A percentile compares a stretch with the other conserved stretches of the same genome.
Conservation (phyloP, 1,140 invertebrate species). For the Drosophila varians region DNA sequence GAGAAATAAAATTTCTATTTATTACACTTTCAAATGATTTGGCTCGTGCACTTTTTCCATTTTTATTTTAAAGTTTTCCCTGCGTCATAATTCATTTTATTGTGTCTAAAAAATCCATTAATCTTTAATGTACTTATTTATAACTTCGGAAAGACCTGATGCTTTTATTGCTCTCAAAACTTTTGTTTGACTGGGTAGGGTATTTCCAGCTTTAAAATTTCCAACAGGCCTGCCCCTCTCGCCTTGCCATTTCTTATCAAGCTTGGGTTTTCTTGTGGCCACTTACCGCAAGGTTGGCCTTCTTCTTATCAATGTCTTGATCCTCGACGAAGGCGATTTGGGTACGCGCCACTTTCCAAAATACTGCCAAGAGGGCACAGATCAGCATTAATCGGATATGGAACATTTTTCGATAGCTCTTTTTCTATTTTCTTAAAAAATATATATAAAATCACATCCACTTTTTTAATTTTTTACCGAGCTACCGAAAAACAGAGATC, state of each 20-base stretch:
- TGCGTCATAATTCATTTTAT: not conserved
- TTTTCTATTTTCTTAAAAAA: conserved; percentile 11
- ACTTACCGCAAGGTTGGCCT: conserved; percentile 71
- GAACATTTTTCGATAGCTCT: conserved; percentile 37
- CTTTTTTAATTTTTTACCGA: conserved; percentile 9
- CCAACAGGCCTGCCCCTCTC: not conserved
- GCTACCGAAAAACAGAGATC: not conserved
- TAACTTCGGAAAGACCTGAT: not conserved
- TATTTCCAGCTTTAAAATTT: not conserved
- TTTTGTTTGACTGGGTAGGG: conserved; percentile 4
- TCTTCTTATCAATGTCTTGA: conserved; percentile 69
- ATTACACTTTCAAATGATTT: too few relatives aligned
- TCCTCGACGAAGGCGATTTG: conserved; percentile 72
- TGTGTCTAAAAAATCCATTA: not conserved
- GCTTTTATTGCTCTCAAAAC: not conserved
- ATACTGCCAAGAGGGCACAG: conserved; percentile 23
- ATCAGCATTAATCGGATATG: conserved; percentile 33
- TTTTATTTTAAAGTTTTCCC: not conserved
- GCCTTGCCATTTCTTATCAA: conserved; percentile 46
- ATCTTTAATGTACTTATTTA: not conserved
- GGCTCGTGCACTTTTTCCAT: too few relatives aligned
- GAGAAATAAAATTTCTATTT: too few relatives aligned
- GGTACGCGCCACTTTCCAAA: conserved; percentile 28
- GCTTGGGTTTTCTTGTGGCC: not conserved
- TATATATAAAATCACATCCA: conserved; percentile 5